These are phyloP conservation scores for Helicorthomorpha holstii DNA, from an alignment of 1,140 invertebrate species.

Conservation along the genomic window DNA sequence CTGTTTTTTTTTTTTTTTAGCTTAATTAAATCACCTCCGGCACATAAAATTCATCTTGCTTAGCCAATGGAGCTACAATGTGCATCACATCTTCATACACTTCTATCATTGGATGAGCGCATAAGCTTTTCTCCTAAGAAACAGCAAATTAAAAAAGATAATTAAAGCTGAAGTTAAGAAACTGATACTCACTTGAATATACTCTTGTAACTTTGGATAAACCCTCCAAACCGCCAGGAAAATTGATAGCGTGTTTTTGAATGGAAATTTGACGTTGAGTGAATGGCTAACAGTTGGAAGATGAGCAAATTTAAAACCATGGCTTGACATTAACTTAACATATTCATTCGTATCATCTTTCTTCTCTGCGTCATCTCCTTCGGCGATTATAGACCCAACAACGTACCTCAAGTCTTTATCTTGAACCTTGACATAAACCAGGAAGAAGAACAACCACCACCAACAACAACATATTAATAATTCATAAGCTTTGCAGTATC, in stretches of 20 bases:
- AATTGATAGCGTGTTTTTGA: conserved; percentile 26
- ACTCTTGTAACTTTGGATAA: conserved; percentile 24
- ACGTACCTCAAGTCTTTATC: conserved; percentile 21
- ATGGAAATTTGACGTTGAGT: conserved; percentile 28
- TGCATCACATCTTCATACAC: conserved; percentile 24
- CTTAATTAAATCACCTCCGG: conserved; percentile 20
- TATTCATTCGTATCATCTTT: conserved; percentile 14
- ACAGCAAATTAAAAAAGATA: background rate
- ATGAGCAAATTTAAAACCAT: conserved; percentile 24
- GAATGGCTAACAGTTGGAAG: conserved; percentile 27
- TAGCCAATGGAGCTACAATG: conserved; percentile 28
- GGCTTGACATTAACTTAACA: conserved; percentile 11
- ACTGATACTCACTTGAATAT: conserved; percentile 22
- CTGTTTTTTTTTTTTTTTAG: too few relatives aligned
- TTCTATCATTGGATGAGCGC: conserved; percentile 31
- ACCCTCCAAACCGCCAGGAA: conserved; percentile 28
- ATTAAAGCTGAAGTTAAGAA: background rate
- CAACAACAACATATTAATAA: too few relatives aligned
- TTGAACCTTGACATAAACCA: conserved; percentile 19
- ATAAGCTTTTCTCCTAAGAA: conserved; percentile 26
- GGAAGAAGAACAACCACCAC: too few relatives aligned
- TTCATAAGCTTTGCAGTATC: too few relatives aligned
- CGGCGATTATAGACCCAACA: conserved; percentile 24
- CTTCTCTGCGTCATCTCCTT: conserved; percentile 11
- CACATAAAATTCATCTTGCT: conserved; percentile 31